Percentiles rank a stretch among this genome's conserved stretches.
phyloP scores from a whole-genome alignment of 2,113 vertebrate species.

The Gyps fulvus region DNA sequence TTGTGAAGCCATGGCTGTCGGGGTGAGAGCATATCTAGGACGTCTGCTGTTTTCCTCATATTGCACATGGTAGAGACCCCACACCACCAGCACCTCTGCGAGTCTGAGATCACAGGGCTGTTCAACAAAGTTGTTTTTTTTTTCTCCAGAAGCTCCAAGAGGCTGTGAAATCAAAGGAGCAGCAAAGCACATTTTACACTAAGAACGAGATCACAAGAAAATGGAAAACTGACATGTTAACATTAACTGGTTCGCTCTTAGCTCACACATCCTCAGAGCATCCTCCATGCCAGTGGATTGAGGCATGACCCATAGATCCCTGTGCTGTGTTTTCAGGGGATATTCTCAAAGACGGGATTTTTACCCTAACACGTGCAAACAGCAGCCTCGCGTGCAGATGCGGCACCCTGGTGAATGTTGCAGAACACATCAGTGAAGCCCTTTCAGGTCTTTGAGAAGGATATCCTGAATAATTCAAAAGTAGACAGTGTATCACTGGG shows the following conservation, averaged over 20 bases:
- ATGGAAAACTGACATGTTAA: not conserved
- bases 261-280: not conserved
- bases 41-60: accelerated
- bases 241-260: not conserved
- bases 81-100: not conserved
- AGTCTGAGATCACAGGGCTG: not conserved
- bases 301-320: accelerated
- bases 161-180: not conserved
- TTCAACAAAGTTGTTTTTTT: not conserved
- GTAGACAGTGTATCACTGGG: not conserved
- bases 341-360: not conserved
- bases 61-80: no score
- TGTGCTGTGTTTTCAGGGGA: not conserved
- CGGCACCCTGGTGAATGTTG: no score
- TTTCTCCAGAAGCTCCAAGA: not conserved
- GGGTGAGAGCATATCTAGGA: not conserved
- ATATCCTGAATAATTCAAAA: not conserved
- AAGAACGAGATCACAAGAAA: not conserved
- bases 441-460: not conserved
- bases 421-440: not conserved
- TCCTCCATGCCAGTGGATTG: not conserved
- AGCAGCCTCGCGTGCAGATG: accelerated
- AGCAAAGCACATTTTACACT: not conserved
- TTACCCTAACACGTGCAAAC: no score
- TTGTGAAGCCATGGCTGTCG: not conserved